Base-by-base conservation (phyloP, 2,113 vertebrate species). In the Bufo gargarizans region DNA sequence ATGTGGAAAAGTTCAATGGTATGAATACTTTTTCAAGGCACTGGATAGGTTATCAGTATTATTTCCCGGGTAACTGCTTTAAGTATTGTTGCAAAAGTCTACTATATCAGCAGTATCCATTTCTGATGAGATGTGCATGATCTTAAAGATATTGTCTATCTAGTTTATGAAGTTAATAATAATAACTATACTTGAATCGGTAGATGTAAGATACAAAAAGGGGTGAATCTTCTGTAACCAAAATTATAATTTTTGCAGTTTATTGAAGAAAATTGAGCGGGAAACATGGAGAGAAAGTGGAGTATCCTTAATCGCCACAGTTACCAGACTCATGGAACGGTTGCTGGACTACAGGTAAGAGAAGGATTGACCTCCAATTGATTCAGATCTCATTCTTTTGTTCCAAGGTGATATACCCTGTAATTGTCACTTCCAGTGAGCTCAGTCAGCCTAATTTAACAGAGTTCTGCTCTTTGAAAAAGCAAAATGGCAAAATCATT, bases 261-360 rank as follows among this genome's bases (percentile, higher is more conserved):
- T 99, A 84, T 93, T 99, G 93, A 99, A 99, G 95, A 99, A 99
- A 96, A 99, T 99, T 87, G 98, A 99, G 95, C 95, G 98, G 90
- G 98, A 99, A 96, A 99, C 98, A 91, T 99, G 98, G 98, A 96
- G 98, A 90, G 98, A 99, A 94, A 99, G 98, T 85, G 98, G 98
- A 0, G 97, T 99, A 93, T 99, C 98, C 0, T 94, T 99, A 91
- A 99, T 99, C 0, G 98, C 98, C 76, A 99, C 98, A 1, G 98
- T 99, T 90, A 99, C 98, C 6, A 97, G 98, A 49, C 94, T 99
- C 74, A 99, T 99, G 98, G 98, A 99, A 93, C 96, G 98, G 90
- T 91, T 99, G 92, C 93, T 99, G 89, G 98, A 99, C 94, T 99
- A 99, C 94, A 97, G 98, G 98, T 98, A 84, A 92, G 93, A 17